Evolutionary conservation across 2,797 vertebrate genomes (phyloP).

Genomic region (Syncerus caffer): DNA sequence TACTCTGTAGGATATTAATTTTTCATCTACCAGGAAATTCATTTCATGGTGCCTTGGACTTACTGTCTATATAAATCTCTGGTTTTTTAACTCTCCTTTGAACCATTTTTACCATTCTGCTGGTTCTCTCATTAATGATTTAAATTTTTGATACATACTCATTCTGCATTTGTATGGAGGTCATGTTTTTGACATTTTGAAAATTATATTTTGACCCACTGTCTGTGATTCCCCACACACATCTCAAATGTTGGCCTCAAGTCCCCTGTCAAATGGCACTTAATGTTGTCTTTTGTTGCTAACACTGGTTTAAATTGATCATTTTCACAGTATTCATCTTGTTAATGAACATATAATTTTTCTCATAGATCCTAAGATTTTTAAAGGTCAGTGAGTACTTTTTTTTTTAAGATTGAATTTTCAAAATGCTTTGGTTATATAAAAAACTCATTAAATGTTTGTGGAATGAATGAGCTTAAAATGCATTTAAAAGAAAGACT

Average conservation of each 20-base stretch:
- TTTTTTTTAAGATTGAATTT: background rate
- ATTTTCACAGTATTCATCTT: background rate
- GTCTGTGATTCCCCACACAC: background rate
- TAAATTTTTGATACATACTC: background rate
- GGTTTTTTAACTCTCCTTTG: background rate
- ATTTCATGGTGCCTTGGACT: conserved; percentile 4
- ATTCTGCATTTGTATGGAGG: conserved; percentile 10
- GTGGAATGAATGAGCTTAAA: background rate
- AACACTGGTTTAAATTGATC: background rate
- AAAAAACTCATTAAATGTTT: conserved; percentile 20
- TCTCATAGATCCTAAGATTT: background rate
- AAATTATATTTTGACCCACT: background rate
- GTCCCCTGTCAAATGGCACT: background rate
- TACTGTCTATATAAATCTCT: background rate
- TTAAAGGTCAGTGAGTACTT: conserved; percentile 4
- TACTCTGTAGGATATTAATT: background rate
- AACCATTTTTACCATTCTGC: conserved; percentile 19
- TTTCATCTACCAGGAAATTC: conserved; percentile 24
- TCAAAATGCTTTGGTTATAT: background rate
- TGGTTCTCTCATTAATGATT: background rate
- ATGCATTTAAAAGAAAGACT: background rate
- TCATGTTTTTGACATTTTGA: conserved; percentile 33
- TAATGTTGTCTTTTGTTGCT: conserved; percentile 26
- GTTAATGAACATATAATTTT: background rate
- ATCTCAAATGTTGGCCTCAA: background rate